Conservation (phyloP, 2,888 invertebrate genomes). For the Cataglyphis altisquamis region DNA sequence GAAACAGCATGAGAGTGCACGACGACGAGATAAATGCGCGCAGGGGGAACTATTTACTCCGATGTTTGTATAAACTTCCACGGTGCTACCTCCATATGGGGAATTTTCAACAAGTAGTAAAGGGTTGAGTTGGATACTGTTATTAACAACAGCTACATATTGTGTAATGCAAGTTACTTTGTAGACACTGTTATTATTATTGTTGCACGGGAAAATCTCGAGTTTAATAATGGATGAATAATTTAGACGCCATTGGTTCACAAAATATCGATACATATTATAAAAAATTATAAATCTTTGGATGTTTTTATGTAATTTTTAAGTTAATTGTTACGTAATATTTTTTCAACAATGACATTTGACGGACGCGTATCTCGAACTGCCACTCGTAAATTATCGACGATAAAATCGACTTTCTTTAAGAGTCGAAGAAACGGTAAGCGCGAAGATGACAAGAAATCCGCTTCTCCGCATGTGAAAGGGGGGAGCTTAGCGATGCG, state of each 20-base stretch:
- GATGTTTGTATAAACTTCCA: slow-evolving; percentile 48
- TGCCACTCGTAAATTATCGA: slow-evolving; percentile 57
- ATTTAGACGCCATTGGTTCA: neutral
- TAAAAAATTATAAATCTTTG: neutral
- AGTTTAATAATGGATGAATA: slow-evolving; percentile 1
- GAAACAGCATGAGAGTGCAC: slow-evolving; percentile 6
- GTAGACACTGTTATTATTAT: slow-evolving; percentile 8
- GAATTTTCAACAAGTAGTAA: slow-evolving; percentile 38
- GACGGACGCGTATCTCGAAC: slow-evolving; percentile 3
- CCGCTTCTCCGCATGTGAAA: slow-evolving; percentile 69
- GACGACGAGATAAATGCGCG: slow-evolving; percentile 47
- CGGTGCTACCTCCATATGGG: slow-evolving; percentile 31
- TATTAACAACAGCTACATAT: slow-evolving; percentile 21
- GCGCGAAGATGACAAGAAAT: slow-evolving; percentile 70
- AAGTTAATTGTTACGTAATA: too few relatives aligned
- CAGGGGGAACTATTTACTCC: slow-evolving; percentile 35
- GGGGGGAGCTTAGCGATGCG: slow-evolving; percentile 62
- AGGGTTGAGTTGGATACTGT: neutral
- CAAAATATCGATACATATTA: too few relatives aligned
- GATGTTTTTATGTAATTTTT: neutral
- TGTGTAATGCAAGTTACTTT: slow-evolving; percentile 8
- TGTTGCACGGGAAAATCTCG: neutral
- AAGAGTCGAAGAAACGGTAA: slow-evolving; percentile 39
- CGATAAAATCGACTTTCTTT: slow-evolving; percentile 61
- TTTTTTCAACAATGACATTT: neutral